Base-by-base conservation (phyloP, 2,797 vertebrate genomes). In the Enteromius viviparus region DNA sequence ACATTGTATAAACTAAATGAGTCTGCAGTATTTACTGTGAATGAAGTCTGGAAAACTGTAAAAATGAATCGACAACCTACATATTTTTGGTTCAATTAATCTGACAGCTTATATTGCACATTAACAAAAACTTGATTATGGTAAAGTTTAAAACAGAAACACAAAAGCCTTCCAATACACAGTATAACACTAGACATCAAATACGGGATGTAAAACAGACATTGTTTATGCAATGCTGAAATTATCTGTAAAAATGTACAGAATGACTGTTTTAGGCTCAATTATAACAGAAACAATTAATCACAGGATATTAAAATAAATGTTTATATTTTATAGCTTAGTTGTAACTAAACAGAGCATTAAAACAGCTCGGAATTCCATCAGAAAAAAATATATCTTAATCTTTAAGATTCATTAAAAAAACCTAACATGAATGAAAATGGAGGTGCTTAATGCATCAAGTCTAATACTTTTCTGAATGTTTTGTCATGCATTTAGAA, bases 301-400 rank as follows among this genome's bases (percentile, higher is more conserved):
- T 60, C 8, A 42, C 4, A 21, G 17, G 15, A 32, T 32, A 77
- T 45, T 19, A 47, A 10, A 32, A n/a, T 62, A 60, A 49, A 2
- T 49, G 4, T 40, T 37, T 15, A 15, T 15, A 3, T 47, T 47
- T 3, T 47, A 47, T 15, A 47, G 12, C 4, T 76, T 76, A 26
- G n/a, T 42, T 32, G 15, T 3, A 64, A 26, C 7, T 42, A 42
- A 42, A 42, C 3, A 23, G 4, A 40, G 21, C 72, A 58, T 37
- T 76, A 23, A 76, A 76, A 76, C 10, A 40, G 53, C 53, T 76
- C 58, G 4, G 53, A 58, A 58, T 76, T 40, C 14, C 21, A 51
- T 40, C n/a, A 9, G 29, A 76, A 23, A 45, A 45, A 26, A 26
- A 26, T 76, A 15, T 1, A 15, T 42, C 4, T 1, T 15, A 42